These are phyloP conservation scores for Hemiscyllium ocellatum DNA, from an alignment of 2,113 vertebrate species.

Conservation along the genomic window DNA sequence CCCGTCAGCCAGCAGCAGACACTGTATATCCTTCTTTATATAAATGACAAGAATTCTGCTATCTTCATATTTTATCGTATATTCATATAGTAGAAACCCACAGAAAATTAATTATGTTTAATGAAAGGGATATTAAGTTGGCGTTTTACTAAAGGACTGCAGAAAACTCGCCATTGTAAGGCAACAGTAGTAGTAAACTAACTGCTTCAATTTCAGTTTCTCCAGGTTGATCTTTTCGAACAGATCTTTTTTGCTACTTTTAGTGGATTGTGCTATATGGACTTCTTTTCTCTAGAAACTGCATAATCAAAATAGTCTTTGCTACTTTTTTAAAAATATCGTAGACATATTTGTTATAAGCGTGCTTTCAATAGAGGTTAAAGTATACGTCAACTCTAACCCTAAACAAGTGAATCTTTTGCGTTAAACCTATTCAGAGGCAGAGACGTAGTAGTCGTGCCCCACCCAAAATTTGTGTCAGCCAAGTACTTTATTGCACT, in stretches of 20 bases:
- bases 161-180: background rate
- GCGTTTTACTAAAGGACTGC: background rate
- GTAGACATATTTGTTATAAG: background rate
- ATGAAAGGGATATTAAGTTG: constrained; percentile 7
- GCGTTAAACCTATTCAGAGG: background rate
- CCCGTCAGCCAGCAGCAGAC: background rate
- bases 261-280: background rate
- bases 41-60: background rate
- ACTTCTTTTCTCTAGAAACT: background rate
- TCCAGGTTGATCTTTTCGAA: background rate
- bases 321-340: background rate
- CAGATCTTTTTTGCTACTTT: background rate
- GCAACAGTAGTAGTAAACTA: background rate
- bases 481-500: background rate
- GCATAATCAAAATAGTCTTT: background rate
- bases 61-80: background rate
- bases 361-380: background rate
- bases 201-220: background rate
- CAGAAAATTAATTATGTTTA: background rate
- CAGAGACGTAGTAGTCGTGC: background rate
- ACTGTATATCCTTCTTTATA: background rate
- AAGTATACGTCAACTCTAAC: background rate
- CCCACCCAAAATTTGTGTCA: background rate
- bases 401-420: background rate
- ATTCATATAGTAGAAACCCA: background rate